Evolutionary conservation across 2,888 invertebrate species (phyloP), one percentile per base, ranked within the genome.

Genomic region (Imbricaverruca yamaguchii): DNA sequence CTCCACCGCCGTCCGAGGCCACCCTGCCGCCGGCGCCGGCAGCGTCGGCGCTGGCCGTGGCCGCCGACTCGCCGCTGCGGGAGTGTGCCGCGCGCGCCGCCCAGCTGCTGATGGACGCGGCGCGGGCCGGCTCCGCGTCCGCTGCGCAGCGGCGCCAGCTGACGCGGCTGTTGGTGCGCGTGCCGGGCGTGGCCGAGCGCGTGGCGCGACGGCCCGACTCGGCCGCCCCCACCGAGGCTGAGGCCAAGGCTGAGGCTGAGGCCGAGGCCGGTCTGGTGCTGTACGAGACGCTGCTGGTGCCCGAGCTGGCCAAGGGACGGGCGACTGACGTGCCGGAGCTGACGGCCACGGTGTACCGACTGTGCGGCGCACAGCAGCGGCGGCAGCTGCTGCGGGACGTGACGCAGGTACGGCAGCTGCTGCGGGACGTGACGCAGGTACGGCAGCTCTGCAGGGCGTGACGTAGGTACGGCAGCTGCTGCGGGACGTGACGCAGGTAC

Each of bases 71-170:
- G 55, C 74, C 74, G 74, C 74, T 74, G 74, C 55, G 11, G 21
- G 53, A 74, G 74, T 74, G 74, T 11, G 74, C 74, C 13, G 74
- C 74, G 53, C 53, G 74, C 74, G 74, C 74, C 55, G 74, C 55
- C 74, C 74, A 74, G 74, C 55, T 21, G 1, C 74, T 74, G 74
- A 74, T 74, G 74, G 74, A 74, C 74, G 55, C 53, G 13, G 74
- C 18, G 74, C 53, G 74, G 53, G 74, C 74, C 12, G 74, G 23
- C 74, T 13, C 53, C 21, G 74, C 74, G 11, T 6, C 13, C 18
- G 10, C 74, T 10, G 0, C 15, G 23, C 39, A 55, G 74, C 74
- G 55, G 8, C 74, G 74, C 21, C 74, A 55, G 74, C 74, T 74
- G 74, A 55, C 53, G 55, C 74, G 74, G 3, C 55, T 74, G 74